Base-by-base conservation (phyloP, 2,888 invertebrate genomes). In the Pyralis farinalis region DNA sequence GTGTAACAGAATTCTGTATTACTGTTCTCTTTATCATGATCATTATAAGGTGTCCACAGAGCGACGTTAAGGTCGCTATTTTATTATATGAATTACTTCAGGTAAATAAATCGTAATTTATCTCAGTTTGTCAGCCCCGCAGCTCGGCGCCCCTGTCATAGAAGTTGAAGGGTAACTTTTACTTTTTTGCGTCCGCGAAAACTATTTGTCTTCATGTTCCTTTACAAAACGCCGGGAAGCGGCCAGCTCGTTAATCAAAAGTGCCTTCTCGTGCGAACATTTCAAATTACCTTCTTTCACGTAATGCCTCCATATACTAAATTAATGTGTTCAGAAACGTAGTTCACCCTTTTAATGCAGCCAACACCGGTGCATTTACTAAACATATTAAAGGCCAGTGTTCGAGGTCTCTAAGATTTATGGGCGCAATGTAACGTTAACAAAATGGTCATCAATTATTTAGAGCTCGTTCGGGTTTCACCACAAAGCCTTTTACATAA, bases 121-220 rank as follows among this genome's bases (percentile, higher is more conserved):
- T 44, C 44, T 37, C 41, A 37, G 34, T 48, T 43, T 49, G 39
- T 44, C 45, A 42, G 40, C 34, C 40, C 34, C 36, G 35, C 32
- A 32, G 33, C 39, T 33, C 40, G 31, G 47, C 41, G 29, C 43
- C 29, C 30, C 34, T 44, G 32, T 44, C 32, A 32, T 36, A 28
- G 11, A 38, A 37, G 35, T 36, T 32, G 11, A 38, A 37, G 43
- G 41, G 22, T 28, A 42, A 40, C 43, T 43, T 42, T 33, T 30
- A 34, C 42, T 51, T 49, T 49, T 43, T 40, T 29, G 27, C 37
- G 22, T 36, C 7, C 29, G 21, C 38, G 37, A 46, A 45, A 54
- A 54, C 58, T 57, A 61, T 61, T 61, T 53, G 53, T 61, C 58
- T 57, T 58, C 54, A 53, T 58, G 51, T 50, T 43, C 41, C 42